Percentiles rank a stretch among this genome's conserved stretches.
Evolutionary conservation across 2,888 invertebrate genomes (phyloP).

Genomic region (Lagria hirta): DNA sequence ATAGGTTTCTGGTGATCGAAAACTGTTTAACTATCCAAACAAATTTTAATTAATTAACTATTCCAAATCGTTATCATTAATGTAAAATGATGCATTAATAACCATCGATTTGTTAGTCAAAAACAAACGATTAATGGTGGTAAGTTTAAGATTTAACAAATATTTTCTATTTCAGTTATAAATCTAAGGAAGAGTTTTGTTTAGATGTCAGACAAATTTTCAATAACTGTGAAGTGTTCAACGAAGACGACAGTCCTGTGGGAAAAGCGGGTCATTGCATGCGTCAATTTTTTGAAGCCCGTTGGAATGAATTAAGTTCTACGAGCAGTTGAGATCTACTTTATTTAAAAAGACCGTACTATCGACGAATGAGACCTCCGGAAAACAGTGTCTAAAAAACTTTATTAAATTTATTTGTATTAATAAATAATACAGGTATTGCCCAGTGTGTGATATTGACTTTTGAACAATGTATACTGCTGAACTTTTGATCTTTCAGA

Average conservation of each 20-base stretch:
- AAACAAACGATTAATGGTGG: conserved; percentile 42
- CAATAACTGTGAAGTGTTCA: conserved; percentile 96
- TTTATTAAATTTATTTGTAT: conserved; percentile 10
- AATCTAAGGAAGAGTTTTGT: conserved; percentile 88
- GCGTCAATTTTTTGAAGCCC: conserved; percentile 87
- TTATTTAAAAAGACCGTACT: conserved; percentile 38
- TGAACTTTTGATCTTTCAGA: conserved; percentile 45
- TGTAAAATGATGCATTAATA: no score
- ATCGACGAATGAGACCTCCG: conserved; percentile 29
- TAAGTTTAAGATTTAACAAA: conserved; percentile 3
- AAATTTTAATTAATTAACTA: no score
- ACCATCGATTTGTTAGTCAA: no score
- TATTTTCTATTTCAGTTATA: conserved; percentile 69
- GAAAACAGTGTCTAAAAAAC: conserved; percentile 29
- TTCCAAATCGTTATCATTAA: no score
- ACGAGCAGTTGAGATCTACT: conserved; percentile 54
- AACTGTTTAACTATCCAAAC: no score
- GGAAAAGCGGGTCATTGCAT: conserved; percentile 94
- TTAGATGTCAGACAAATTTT: conserved; percentile 92
- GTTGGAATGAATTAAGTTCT: conserved; percentile 75
- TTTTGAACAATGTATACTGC: conserved; percentile 43
- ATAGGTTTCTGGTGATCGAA: no score
- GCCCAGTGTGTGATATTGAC: conserved; percentile 48
- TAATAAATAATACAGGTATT: conserved; percentile 45
- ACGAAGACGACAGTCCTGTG: conserved; percentile 97